Base-by-base conservation (phyloP, 2,113 vertebrate species). In the Bos indicus region DNA sequence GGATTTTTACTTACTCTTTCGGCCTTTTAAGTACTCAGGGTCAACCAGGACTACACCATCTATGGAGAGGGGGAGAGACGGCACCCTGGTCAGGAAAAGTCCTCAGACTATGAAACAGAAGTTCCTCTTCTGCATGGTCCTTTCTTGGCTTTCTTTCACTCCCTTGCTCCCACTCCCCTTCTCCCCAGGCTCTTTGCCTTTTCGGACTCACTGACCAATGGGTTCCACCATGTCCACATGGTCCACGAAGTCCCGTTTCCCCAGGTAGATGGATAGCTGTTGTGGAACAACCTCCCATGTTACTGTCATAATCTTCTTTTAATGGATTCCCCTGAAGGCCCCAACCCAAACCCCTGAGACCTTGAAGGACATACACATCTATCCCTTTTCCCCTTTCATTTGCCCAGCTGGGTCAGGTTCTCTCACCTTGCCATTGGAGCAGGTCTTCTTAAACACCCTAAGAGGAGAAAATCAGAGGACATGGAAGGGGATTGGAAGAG, bases 391-490 rank as follows among this genome's bases (percentile, higher is more conserved):
- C 83, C 71, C 56, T 95, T 77, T 92, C 15, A 77, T 85, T 96
- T 82, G 25, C 48, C 82, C n/a, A 10, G 15, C 54, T 96, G 82
- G 25, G 30, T 84, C 74, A 90, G 60, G n/a, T 64, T 92, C 84
- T 96, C 98, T 99, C 98, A 99, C 99, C 98, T 99, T 99, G 97
- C 98, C 98, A 94, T 99, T 99, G 98, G 98, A 98, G 84, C 99
- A 99, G 97, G 99, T 99, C 99, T 99, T 99, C 99, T 99, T 99
- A 97, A 99, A 99, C 96, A 99, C 99, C 97, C 99, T 99, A 97
- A 0, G 30, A 54, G 94, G 36, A 80, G 84, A 90, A 78, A 71
- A 97, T 87, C 62, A 86, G 82, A 92, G 25, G 40, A 83, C 52
- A 51, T 36, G 40, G 40, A 51, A 43, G 21, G 33, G 43, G 16